Evolutionary conservation across 1,140 invertebrate genomes (phyloP), one percentile per base, ranked within the genome.

Genomic region (Camponotus vicinus): DNA sequence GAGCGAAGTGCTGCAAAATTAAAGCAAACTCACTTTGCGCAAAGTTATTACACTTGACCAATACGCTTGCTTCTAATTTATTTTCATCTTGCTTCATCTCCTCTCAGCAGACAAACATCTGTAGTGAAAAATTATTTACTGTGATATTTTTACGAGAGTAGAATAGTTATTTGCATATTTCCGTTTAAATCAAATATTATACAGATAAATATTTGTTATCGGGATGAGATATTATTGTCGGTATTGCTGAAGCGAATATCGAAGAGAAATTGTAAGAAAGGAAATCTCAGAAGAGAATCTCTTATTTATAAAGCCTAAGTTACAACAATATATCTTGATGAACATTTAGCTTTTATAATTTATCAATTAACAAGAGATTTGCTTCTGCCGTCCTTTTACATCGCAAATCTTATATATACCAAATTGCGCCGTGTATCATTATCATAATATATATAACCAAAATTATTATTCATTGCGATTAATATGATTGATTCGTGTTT

Each of bases 341-440:
- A 75, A 32, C 76, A 86, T 88, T 83, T 59, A 73, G 83, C 73
- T 59, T 73, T 49, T 66, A 49, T 61, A 71, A 61, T n/a, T n/a
- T n/a, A n/a, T 86, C 75, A 34, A 71, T 86, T 83, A 88, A 76
- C 66, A 78, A 80, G 85, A 80, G 71, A 86, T 86, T 86, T 86
- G 85, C 78, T 86, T 86, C 85, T 89, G 59, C 88, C 88, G 77
- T 89, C 88, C 88, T 89, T 83, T 78, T 87, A 69, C 78, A 82
- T 52, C 59, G 69, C 86, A 78, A 89, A 77, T 89, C 84, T 88
- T 89, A 85, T 45, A 57, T 34, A 59, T 27, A 27, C 27, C 27
- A 89, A 83, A 83, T 83, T 83, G 8, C 67, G 71, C 57, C 66
- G 15, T 79, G 18, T 45, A 45, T 55, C n/a, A 21, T 21, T 59